Evolutionary conservation across 2,797 vertebrate species (phyloP), one percentile per base, ranked within the genome.

Genomic region (Cephalopachus bancanus): DNA sequence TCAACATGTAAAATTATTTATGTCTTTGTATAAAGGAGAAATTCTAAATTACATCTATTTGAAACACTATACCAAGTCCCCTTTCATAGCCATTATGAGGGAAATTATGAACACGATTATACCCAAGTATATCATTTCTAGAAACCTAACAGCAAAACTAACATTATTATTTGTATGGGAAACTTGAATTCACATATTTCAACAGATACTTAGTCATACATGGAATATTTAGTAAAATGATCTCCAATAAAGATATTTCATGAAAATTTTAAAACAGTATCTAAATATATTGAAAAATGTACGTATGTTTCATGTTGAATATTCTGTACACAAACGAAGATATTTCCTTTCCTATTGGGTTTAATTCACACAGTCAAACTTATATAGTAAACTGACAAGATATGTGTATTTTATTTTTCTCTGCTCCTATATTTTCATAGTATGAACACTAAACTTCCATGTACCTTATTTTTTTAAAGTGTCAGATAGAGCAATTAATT

Each of bases 51-150:
- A 53, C 55, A n/a, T 80, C 76, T 93, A 14, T 74, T 74, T 33
- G 89, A 96, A 89, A 91, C 30, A 96, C 88, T 65, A 95, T 12
- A 57, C 44, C 72, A 92, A 81, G 3, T 92, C 89, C 49, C 96
- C 15, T 69, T 94, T 95, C 10, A 88, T 16, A 97, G 64, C 87
- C 33, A 33, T 30, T 93, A 90, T 5, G 69, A 98, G 72, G 78
- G 2, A 67, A 96, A 97, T 95, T 85, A 88, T 22, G 78, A 97
- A 96, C 26, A 96, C 44, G 55, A 92, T 57, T 92, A 90, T 60
- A 75, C 22, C 44, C 95, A 91, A 97, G 96, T 97, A 97, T 75
- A 95, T 97, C 84, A 97, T 93, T 97, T 97, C 90, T 93, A 28
- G 79, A 83, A 97, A 91, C 2, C 8, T 96, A 97, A 83, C 33